Conservation (phyloP, 2,113 vertebrate genomes). For the Macaca mulatta region DNA sequence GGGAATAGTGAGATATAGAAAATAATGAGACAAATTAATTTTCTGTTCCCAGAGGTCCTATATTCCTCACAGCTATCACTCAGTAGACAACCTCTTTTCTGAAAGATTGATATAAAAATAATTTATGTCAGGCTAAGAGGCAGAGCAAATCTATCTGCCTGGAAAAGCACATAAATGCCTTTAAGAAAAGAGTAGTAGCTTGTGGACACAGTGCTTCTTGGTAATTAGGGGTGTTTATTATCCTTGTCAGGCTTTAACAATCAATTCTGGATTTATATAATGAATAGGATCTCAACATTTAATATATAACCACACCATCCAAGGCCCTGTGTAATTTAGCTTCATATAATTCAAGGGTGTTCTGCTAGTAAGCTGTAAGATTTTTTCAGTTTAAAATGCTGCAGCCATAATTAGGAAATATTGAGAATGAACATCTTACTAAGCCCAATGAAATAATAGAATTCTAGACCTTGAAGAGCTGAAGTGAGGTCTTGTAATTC, state of each 20-base stretch:
- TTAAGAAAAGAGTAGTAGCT: constrained; percentile 52
- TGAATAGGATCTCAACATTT: constrained; percentile 60
- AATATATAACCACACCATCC: constrained; percentile 18
- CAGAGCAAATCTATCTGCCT: constrained; percentile 52
- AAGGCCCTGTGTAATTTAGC: constrained; percentile 42
- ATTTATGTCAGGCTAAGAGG: constrained; percentile 67
- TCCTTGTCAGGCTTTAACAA: constrained; percentile 58
- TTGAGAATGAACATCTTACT: constrained; percentile 27
- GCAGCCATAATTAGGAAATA: background rate
- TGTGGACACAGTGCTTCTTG: constrained; percentile 65
- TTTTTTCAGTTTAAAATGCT: background rate
- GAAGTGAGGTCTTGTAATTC: background rate
- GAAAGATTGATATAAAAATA: constrained; percentile 73
- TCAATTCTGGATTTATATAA: constrained; percentile 67
- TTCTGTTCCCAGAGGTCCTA: constrained; percentile 70
- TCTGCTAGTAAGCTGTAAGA: background rate
- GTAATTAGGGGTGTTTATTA: constrained; percentile 75
- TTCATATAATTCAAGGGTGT: constrained; percentile 16
- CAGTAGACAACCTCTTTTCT: constrained; percentile 63
- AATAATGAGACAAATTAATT: constrained; percentile 78
- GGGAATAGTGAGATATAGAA: constrained; percentile 68
- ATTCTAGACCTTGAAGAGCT: background rate
- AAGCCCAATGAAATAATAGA: background rate
- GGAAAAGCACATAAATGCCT: constrained; percentile 65
- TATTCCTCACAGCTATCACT: constrained; percentile 72